Conservation (phyloP, 2,888 invertebrate species). For the Altica lythri region DNA sequence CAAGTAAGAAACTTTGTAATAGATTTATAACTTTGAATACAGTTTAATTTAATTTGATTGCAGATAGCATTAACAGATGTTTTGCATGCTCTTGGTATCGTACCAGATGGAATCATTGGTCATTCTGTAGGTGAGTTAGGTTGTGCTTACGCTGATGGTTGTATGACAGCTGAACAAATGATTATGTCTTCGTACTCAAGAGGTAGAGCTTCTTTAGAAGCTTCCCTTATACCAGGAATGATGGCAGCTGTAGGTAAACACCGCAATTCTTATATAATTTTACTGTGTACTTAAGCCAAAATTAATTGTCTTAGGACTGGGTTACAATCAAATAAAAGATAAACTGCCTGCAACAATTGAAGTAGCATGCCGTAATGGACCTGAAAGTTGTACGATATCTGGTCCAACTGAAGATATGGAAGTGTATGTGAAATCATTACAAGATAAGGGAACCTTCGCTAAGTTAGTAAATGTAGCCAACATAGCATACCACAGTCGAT, state of each 20-base stretch:
- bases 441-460: conserved; percentile 76
- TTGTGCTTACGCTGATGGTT: conserved; percentile 94
- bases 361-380: conserved; percentile 80
- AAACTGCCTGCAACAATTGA: conserved; percentile 71
- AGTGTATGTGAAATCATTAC: conserved; percentile 63
- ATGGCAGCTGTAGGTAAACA: conserved; percentile 83
- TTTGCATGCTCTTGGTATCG: conserved; percentile 63
- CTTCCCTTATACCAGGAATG: conserved; percentile 72
- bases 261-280: background rate
- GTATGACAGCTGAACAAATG: conserved; percentile 85
- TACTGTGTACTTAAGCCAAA: too few species aligned
- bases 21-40: background rate
- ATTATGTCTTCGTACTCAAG: conserved; percentile 83
- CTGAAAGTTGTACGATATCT: conserved; percentile 77
- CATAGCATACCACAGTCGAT: conserved; percentile 88
- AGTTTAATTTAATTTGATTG: conserved; percentile 7
- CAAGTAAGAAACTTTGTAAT: conserved; percentile 53
- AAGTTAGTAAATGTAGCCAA: conserved; percentile 84
- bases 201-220: conserved; percentile 75
- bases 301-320: conserved; percentile 50
- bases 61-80: conserved; percentile 62
- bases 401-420: conserved; percentile 70
- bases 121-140: conserved; percentile 95
- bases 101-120: conserved; percentile 76
- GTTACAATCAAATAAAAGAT: conserved; percentile 61